Evolutionary conservation across 1,140 invertebrate genomes (phyloP).

Genomic region (Cydia amplana): DNA sequence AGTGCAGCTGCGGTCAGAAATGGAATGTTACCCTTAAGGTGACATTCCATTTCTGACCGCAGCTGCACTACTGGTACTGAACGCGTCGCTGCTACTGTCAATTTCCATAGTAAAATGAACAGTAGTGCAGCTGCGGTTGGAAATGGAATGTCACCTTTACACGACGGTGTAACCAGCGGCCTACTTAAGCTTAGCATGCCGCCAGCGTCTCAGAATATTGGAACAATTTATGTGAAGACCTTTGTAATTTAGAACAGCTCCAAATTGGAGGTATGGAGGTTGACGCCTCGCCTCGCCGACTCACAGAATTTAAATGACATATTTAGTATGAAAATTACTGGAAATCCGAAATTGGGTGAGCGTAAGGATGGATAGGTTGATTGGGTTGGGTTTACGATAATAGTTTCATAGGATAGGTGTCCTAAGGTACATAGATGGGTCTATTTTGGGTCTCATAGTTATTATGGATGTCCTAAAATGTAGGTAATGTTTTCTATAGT

Average conservation of each 20-base stretch:
- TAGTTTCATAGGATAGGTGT: neutral
- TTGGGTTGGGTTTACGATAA: neutral
- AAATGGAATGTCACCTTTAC: too few species aligned
- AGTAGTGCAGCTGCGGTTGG: too few species aligned
- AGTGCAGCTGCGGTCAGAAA: too few species aligned
- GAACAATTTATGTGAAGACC: conserved; percentile 74
- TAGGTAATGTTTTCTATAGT: too few species aligned
- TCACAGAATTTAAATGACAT: conserved; percentile 58
- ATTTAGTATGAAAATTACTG: conserved; percentile 27
- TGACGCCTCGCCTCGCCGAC: conserved; percentile 52
- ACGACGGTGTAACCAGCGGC: conserved; percentile 47
- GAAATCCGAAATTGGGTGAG: neutral
- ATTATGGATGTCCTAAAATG: too few species aligned
- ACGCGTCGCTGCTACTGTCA: too few species aligned
- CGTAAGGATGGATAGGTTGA: neutral
- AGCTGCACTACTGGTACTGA: too few species aligned
- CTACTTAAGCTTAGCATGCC: conserved; percentile 66
- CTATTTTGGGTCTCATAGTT: neutral
- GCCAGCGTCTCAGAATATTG: conserved; percentile 66
- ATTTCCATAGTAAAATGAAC: too few species aligned
- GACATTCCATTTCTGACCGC: too few species aligned
- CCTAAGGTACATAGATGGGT: neutral
- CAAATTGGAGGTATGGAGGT: conserved; percentile 69
- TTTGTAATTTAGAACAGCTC: conserved; percentile 70
- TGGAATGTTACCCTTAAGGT: too few species aligned